These are phyloP conservation scores for Zoanthus solanderi DNA, from an alignment of 92 coral and sea anemone species.

Conservation along the genomic window DNA sequence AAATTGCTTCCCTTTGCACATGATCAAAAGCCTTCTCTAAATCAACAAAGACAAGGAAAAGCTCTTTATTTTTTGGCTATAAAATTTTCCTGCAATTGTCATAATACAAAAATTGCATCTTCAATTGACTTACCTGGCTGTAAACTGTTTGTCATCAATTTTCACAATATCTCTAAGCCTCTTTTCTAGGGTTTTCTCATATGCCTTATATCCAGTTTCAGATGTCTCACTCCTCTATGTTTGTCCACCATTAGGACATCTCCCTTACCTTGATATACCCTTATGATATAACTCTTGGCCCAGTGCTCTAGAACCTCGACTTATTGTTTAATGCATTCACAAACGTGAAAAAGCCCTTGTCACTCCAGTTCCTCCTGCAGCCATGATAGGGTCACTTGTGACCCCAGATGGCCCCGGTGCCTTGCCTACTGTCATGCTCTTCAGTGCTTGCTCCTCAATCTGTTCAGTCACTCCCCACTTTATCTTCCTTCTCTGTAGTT, in stretches of 20 bases:
- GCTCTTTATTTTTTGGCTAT: background rate
- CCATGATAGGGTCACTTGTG: background rate
- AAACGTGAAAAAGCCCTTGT: conserved; percentile 19
- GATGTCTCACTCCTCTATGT: too few species aligned
- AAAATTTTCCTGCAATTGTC: background rate
- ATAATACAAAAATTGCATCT: background rate
- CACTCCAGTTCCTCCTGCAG: conserved; percentile 5
- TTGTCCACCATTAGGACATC: too few species aligned
- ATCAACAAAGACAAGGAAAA: too few species aligned
- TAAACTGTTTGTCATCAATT: background rate
- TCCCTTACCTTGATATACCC: background rate
- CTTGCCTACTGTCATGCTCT: background rate
- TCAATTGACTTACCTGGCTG: background rate
- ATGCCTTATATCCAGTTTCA: too few species aligned
- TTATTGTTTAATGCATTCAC: conserved; percentile 10
- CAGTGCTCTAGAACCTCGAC: conserved; percentile 3
- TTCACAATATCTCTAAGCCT: too few species aligned
- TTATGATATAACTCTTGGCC: background rate
- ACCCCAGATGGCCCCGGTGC: too few species aligned
- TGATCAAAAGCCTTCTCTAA: too few species aligned
- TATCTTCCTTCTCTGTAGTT: background rate
- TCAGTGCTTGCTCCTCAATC: too few species aligned
- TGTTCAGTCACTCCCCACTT: background rate
- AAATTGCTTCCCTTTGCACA: too few species aligned
- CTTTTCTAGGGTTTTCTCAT: too few species aligned